Evolutionary conservation across 2,797 vertebrate genomes (phyloP).

Genomic region (Parauchenoglanis punctatus): DNA sequence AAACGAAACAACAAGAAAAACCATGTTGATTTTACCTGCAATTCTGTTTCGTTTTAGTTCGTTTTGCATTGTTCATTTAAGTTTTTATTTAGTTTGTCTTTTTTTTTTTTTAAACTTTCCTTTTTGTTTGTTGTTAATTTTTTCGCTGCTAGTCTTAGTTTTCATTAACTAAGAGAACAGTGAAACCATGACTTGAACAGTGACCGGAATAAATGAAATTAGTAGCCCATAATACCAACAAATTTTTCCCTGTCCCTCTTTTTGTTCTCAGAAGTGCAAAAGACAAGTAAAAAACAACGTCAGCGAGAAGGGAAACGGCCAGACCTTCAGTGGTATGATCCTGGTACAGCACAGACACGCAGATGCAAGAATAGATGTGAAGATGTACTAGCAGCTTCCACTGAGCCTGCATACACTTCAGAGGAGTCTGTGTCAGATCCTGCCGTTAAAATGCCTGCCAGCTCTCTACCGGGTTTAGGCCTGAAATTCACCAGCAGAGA

Average conservation of each 20-base stretch:
- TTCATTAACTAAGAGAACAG: background rate
- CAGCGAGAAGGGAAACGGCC: slow-evolving; percentile 78
- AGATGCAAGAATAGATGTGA: slow-evolving; percentile 70
- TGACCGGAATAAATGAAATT: background rate
- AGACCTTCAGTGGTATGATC: slow-evolving; percentile 83
- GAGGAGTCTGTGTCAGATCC: slow-evolving; percentile 8
- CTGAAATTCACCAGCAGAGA: slow-evolving; percentile 42
- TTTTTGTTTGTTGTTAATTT: no score
- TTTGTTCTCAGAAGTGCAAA: slow-evolving; percentile 60
- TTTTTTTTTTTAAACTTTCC: no score
- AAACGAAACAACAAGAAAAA: no score
- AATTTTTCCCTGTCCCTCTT: background rate
- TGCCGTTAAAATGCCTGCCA: slow-evolving; percentile 26
- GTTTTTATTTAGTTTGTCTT: no score
- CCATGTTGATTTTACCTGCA: no score
- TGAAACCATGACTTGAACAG: background rate
- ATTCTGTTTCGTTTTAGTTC: no score
- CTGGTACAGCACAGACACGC: slow-evolving; percentile 76
- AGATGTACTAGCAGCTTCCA: slow-evolving; percentile 48
- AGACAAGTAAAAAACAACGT: slow-evolving; percentile 65
- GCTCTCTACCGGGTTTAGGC: slow-evolving; percentile 47
- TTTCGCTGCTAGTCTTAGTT: no score
- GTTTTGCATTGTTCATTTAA: no score
- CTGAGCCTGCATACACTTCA: slow-evolving; percentile 5
- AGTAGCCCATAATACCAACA: background rate